Conservation (phyloP, 2,888 invertebrate genomes). For the Oxytorus armatus region DNA sequence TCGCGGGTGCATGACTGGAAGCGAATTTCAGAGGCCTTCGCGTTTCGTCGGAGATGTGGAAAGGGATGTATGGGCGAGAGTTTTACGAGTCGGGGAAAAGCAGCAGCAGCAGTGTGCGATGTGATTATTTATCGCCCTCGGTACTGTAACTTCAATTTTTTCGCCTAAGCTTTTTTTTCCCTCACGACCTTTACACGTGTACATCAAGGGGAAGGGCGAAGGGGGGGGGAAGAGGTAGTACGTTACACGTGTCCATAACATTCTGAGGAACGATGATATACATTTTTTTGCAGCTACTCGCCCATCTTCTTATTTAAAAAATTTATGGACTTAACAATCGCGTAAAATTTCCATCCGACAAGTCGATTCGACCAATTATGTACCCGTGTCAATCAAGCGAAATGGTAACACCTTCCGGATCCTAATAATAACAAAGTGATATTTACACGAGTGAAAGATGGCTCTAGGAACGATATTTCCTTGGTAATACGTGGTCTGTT, state of each 20-base stretch:
- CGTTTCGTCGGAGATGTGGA: slow-evolving; percentile 43
- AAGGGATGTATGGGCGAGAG: slow-evolving; percentile 34
- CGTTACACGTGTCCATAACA: slow-evolving; percentile 1
- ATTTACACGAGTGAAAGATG: not conserved
- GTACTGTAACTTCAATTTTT: slow-evolving; percentile 55
- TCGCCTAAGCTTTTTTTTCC: not conserved
- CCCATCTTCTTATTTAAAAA: not conserved
- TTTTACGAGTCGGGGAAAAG: slow-evolving; percentile 55
- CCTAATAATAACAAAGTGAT: not conserved
- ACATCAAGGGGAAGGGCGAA: not conserved
- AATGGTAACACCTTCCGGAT: no score
- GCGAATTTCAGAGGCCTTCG: slow-evolving; percentile 49
- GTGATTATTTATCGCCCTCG: slow-evolving; percentile 59
- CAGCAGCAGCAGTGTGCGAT: slow-evolving; percentile 39
- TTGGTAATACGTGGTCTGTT: no score
- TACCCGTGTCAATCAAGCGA: not conserved
- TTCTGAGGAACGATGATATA: not conserved
- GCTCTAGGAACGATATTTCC: not conserved
- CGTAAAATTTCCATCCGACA: not conserved
- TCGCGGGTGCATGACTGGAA: slow-evolving; percentile 32
- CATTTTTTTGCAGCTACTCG: not conserved
- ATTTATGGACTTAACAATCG: not conserved
- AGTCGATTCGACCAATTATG: not conserved
- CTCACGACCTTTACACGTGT: slow-evolving; percentile 29
- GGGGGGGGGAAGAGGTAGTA: no score